These are phyloP conservation scores for Parthenolecanium corni DNA, from an alignment of 2,888 invertebrate genomes.

Conservation along the genomic window DNA sequence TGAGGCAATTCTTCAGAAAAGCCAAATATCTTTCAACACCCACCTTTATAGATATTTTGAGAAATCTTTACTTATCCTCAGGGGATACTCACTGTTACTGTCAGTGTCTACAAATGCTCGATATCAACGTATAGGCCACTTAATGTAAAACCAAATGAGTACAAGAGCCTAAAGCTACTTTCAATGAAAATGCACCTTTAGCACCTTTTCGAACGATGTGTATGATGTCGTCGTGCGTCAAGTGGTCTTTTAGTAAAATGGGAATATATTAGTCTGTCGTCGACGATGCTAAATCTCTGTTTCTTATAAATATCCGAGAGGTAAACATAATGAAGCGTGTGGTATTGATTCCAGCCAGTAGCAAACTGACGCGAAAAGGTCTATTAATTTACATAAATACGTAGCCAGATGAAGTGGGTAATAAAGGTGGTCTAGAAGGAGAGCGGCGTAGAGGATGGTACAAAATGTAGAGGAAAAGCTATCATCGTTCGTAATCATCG, in stretches of 20 bases:
- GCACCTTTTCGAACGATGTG: background rate
- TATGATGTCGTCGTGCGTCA: background rate
- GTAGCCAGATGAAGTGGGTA: constrained; percentile 7
- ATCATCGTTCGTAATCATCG: constrained; percentile 11
- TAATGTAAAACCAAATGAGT: too few species aligned
- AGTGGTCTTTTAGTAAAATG: background rate
- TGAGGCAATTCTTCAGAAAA: too few species aligned
- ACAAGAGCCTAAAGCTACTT: too few species aligned
- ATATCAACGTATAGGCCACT: too few species aligned
- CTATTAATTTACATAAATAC: constrained; percentile 27
- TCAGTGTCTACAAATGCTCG: too few species aligned
- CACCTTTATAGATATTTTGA: too few species aligned
- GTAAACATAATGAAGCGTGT: constrained; percentile 25
- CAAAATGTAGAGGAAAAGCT: constrained; percentile 6
- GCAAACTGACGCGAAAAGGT: constrained; percentile 11
- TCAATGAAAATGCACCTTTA: background rate
- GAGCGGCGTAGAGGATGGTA: too few species aligned
- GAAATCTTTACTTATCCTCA: too few species aligned
- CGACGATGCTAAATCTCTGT: background rate
- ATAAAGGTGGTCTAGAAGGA: background rate
- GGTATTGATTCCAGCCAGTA: constrained; percentile 12
- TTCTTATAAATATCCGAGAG: constrained; percentile 18
- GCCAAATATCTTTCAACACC: too few species aligned
- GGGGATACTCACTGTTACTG: too few species aligned
- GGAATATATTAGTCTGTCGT: constrained; percentile 10